Evolutionary conservation across 2,113 vertebrate species (phyloP), one percentile per base, ranked within the genome.

Genomic region (Hippocampus guttulatus): DNA sequence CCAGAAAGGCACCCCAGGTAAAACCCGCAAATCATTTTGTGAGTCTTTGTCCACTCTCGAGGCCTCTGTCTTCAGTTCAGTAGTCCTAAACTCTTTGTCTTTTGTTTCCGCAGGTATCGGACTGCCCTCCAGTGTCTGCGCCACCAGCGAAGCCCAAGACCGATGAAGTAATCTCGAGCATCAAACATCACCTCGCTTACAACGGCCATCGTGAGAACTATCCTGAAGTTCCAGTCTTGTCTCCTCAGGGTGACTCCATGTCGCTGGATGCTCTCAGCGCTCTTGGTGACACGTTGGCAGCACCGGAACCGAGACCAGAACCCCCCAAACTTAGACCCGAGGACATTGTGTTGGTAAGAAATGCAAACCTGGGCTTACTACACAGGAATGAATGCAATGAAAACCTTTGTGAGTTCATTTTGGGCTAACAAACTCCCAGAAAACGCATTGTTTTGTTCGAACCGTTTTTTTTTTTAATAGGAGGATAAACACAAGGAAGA

Each of bases 271-370:
- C 90, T 70, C 74, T 92, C 25, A 20, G 77, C 1, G 87, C 84
- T 77, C 80, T 91, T 2, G 61, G 61, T 2, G 86, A 88, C 83
- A 83, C 65, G 0, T 69, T 92, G 69, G 65, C 77, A 25, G 30
- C 43, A 70, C 73, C 85, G n/a, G 51, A 68, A 77, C 86, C 87
- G 10, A 78, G 64, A 27, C 88, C 86, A 1, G 72, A 90, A 75
- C 14, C 76, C 3, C 88, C 89, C 9, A 65, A 90, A 73, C 70
- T 90, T 69, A 81, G 63, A 76, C 90, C 89, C 6, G 69, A 85
- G 45, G 82, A 91, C 58, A 75, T 91, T 6, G 83, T 92, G 10
- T 43, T 78, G 47, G 91, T 91, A 87, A 7, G 64, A 67, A 33
- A 49, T 40, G 16, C 18, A 52, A 16, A 47, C 20, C 3, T 12